Base-by-base conservation (phyloP, 2,113 vertebrate species). In the Proteles cristata region DNA sequence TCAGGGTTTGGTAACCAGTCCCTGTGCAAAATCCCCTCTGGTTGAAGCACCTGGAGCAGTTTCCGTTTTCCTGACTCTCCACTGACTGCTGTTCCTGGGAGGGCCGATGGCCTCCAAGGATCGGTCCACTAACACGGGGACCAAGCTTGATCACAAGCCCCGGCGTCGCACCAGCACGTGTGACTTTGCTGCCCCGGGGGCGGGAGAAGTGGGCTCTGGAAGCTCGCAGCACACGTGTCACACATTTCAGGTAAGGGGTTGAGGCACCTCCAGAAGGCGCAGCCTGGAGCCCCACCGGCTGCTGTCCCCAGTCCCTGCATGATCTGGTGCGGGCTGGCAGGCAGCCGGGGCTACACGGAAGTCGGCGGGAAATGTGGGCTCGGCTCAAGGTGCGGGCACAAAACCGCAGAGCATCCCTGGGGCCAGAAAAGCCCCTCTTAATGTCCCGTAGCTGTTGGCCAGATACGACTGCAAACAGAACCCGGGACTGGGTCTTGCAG, bases 381-480 rank as follows among this genome's bases (percentile, higher is more conserved):
- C 33, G 55, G n/a, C 19, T 16, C n/a, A 19, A n/a, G 9, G n/a
- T 11, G n/a, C 12, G 1, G 35, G 12, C 0, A 92, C 31, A 71
- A 74, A 91, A 68, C 31, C 11, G 63, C 68, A 82, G 19, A 63
- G 39, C 31, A 2, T 11, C 74, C 55, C 5, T 33, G 50, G 90
- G 84, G 90, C 53, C 88, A 87, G 96, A 85, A 96, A 79, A 93
- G 35, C 83, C 85, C 21, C 76, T 89, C 83, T 93, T 97, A 94
- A 92, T 92, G 50, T 80, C 74, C 66, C 65, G 76, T 35, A 80
- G 94, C 58, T 69, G 26, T 55, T 25, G 53, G 81, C 90, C 82
- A 0, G 48, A 85, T 31, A 90, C 45, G 88, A 66, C 76, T 74
- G 89, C 90, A 83, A 83, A 58, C 11, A 61, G 0, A 39, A 48